Evolutionary conservation across 2,797 vertebrate species (phyloP), one percentile per base, ranked within the genome.

Genomic region (Sphenopsis melanotis): DNA sequence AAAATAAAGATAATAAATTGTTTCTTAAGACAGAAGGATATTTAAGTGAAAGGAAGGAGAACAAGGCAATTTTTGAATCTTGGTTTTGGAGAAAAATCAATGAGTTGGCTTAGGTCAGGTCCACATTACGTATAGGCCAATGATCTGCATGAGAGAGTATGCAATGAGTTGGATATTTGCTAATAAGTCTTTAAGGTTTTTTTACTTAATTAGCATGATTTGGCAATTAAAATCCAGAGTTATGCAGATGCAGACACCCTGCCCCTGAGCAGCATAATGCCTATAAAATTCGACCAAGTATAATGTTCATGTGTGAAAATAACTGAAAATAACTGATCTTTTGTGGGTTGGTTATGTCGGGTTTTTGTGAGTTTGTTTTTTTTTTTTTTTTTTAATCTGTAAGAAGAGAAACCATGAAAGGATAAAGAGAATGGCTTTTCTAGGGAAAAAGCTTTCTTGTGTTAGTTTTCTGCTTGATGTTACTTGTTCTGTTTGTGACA

Each of bases 151-250:
- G 59, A 94, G 74, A 68, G 90, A 86, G 24, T 44, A 91, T 41
- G 30, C 57, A 88, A 36, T 76, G 86, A 84, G 36, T 55, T 12
- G 2, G 32, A 83, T 92, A 26, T 86, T 91, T 93, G 70, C 70
- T 94, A 94, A 81, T 96, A 79, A 27, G 23, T 71, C 23, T 94
- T 63, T 71, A 88, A 75, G 12, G 56, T 61, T 37, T 85, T 95
- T 95, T 87, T 89, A 71, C 19, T 55, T 90, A 89, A 93, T 93
- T 86, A 86, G 68, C 47, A n/a, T 63, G 50, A 78, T 52, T 63
- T 30, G 23, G 23, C 65, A 86, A 79, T 69, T 93, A 52, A 88
- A 90, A 93, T 55, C 4, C 23, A 69, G 52, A 86, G 37, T 26
- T 71, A 26, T 56, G 42, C 12, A 49, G 32, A 70, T 63, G 19